Evolutionary conservation across 2,113 vertebrate genomes (phyloP).

Genomic region (Forbesichthys papilliferus): DNA sequence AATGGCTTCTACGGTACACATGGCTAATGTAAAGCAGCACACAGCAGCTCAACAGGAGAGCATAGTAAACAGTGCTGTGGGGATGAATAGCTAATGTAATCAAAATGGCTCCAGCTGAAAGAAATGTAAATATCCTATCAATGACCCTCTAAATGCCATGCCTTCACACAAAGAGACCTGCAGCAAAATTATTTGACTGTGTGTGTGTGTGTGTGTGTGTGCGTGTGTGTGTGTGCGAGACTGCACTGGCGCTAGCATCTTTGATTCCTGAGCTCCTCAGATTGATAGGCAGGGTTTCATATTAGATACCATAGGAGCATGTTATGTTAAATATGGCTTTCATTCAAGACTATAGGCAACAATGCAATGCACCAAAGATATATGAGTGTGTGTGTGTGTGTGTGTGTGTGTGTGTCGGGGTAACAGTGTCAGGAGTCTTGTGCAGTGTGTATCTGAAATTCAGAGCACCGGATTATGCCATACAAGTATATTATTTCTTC

Average conservation of each 20-base stretch:
- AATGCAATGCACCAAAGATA: constrained; percentile 56
- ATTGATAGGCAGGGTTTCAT: constrained; percentile 58
- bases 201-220: not conserved
- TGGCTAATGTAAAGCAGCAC: not conserved
- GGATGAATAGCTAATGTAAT: constrained; percentile 64
- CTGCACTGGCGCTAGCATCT: constrained; percentile 52
- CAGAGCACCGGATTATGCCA: constrained; percentile 11
- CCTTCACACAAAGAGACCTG: constrained; percentile 29
- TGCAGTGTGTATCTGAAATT: constrained; percentile 22
- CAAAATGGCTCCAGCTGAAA: constrained; percentile 55
- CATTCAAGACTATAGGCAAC: constrained; percentile 58
- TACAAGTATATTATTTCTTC: constrained; percentile 26
- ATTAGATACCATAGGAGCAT: constrained; percentile 54
- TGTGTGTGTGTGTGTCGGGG: constrained; percentile 13
- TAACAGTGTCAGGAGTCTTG: constrained; percentile 46
- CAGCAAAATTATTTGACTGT: constrained; percentile 13
- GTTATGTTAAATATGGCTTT: constrained; percentile 68
- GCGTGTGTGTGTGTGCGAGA: constrained; percentile 7
- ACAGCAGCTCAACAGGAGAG: constrained; percentile 3
- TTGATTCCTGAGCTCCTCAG: constrained; percentile 58
- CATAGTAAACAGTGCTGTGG: constrained; percentile 26
- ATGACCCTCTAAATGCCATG: constrained; percentile 24
- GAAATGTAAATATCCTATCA: constrained; percentile 48
- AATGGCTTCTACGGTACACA: not conserved
- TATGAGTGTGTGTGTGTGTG: constrained; percentile 39